Percentiles rank a stretch among this genome's conserved stretches.
phyloP scores from a whole-genome alignment of 2,113 vertebrate genomes.

The Epinephelus moara region DNA sequence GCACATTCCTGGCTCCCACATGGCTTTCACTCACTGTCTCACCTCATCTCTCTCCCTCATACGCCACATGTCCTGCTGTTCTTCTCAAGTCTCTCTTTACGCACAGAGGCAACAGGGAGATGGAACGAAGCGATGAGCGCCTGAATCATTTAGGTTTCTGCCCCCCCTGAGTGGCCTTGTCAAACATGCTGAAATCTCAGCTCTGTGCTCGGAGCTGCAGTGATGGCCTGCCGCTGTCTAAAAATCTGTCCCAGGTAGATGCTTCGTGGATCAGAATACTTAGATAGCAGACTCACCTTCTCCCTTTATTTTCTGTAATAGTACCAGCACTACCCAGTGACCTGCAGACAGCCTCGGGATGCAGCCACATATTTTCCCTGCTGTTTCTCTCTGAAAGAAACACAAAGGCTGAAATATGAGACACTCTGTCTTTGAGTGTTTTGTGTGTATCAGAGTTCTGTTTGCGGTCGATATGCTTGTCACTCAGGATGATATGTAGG shows the following conservation, averaged over 20 bases:
- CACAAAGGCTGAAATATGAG: conserved; percentile 55
- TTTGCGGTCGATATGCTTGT: conserved; percentile 54
- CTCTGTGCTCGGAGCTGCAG: conserved; percentile 7
- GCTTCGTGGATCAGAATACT: conserved; percentile 31
- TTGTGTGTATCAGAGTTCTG: conserved; percentile 42
- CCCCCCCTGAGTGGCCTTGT: conserved; percentile 45
- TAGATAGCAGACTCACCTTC: conserved; percentile 20
- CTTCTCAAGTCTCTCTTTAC: conserved; percentile 25
- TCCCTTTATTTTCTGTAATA: conserved; percentile 27
- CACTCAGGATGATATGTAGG: conserved; percentile 51
- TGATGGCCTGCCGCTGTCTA: conserved; percentile 14
- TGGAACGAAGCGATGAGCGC: conserved; percentile 19
- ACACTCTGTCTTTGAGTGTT: conserved; percentile 45
- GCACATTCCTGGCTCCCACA: conserved; percentile 13
- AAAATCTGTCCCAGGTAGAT: conserved; percentile 16
- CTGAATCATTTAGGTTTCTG: conserved; percentile 61
- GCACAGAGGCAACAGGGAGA: conserved; percentile 29
- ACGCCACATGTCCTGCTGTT: conserved; percentile 22
- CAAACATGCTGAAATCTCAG: conserved; percentile 57
- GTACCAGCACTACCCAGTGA: neutral
- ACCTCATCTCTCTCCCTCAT: conserved; percentile 28
- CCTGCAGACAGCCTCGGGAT: conserved; percentile 24
- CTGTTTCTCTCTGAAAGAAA: conserved; percentile 23
- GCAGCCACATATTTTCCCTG: conserved; percentile 23
- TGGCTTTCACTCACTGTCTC: conserved; percentile 43